Conservation (phyloP, 2,888 invertebrate species). For the Itoplectis maculator region DNA sequence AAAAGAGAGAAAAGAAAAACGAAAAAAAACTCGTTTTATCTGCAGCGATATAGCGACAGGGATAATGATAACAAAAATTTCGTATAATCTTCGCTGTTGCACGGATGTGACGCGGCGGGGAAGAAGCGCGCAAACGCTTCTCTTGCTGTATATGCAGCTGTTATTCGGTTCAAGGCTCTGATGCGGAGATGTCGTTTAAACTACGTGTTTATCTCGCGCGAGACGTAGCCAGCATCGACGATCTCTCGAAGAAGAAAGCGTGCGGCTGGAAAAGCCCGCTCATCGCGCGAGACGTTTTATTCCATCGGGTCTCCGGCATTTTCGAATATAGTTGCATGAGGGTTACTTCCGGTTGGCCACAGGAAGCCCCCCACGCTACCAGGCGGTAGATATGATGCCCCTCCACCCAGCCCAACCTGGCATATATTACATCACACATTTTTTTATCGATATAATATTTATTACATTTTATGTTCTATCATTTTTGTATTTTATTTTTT, state of each 20-base stretch:
- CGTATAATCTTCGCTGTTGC: slow-evolving; percentile 24
- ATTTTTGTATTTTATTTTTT: slow-evolving; percentile 20
- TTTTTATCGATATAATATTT: neutral
- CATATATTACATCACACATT: slow-evolving; percentile 57
- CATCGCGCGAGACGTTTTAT: slow-evolving; percentile 73
- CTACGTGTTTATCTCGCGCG: slow-evolving; percentile 8
- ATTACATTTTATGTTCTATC: neutral
- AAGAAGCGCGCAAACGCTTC: neutral
- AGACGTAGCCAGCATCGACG: slow-evolving; percentile 6
- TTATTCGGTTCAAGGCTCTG: slow-evolving; percentile 39
- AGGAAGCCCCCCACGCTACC: slow-evolving; percentile 82
- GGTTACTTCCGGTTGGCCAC: slow-evolving; percentile 81
- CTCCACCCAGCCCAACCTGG: slow-evolving; percentile 81
- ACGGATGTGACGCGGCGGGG: neutral
- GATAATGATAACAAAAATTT: neutral
- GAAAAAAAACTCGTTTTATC: neutral
- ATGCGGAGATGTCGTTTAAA: slow-evolving; percentile 36
- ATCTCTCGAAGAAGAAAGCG: slow-evolving; percentile 30
- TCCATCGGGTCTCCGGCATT: slow-evolving; percentile 82
- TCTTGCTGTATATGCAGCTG: slow-evolving; percentile 24
- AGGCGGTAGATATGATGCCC: slow-evolving; percentile 82
- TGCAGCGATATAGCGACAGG: neutral
- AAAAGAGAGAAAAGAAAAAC: neutral
- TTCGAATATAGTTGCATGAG: slow-evolving; percentile 83
- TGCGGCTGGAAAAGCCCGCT: neutral